Conservation (phyloP, 1,140 invertebrate species). For the Zaprionus taronus region DNA sequence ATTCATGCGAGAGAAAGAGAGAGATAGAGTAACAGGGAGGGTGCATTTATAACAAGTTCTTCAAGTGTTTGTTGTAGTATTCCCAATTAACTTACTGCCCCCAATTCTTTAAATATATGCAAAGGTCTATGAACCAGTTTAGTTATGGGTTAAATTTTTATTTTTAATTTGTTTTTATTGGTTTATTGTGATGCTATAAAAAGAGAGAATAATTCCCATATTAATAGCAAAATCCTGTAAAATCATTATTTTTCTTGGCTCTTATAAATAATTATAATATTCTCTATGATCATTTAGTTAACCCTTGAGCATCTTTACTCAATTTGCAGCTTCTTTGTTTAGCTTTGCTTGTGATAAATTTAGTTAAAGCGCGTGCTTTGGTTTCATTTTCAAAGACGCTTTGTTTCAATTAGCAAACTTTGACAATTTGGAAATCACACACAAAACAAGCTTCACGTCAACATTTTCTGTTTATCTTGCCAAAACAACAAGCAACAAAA, state of each 20-base stretch:
- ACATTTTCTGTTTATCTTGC: constrained; percentile 58
- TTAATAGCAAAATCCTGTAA: no score
- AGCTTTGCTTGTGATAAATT: constrained; percentile 12
- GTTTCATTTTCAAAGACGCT: constrained; percentile 40
- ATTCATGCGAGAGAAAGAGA: neutral
- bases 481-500: constrained; percentile 34
- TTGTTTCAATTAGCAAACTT: constrained; percentile 65
- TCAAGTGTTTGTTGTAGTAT: neutral
- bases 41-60: neutral
- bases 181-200: neutral
- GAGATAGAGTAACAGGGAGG: neutral
- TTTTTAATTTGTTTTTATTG: neutral
- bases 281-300: neutral
- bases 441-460: constrained; percentile 40
- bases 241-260: no score
- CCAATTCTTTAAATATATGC: neutral
- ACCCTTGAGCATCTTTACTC: neutral
- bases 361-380: constrained; percentile 26
- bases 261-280: neutral
- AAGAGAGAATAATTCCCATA: no score
- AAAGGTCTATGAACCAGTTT: constrained; percentile 11
- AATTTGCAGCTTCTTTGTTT: neutral
- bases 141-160: constrained; percentile 11
- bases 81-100: neutral
- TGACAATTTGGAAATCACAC: constrained; percentile 62